Percentiles rank a stretch among this genome's conserved stretches.
phyloP scores from a whole-genome alignment of 2,113 vertebrate genomes.

The Lepidothrix coronata region DNA sequence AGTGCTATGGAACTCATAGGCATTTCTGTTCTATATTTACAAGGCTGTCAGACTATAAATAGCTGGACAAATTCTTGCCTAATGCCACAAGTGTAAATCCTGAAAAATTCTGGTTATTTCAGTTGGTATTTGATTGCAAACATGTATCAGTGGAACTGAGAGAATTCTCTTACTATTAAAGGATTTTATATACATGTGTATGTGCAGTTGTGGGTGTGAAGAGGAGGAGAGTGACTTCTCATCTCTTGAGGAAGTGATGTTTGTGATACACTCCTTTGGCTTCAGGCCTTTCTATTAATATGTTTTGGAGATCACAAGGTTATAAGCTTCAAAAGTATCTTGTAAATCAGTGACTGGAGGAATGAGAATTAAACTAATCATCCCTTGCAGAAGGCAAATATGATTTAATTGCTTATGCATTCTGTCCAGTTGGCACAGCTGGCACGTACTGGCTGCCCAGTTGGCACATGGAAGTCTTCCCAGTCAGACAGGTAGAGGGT shows the following conservation, averaged over 20 bases:
- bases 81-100: background rate
- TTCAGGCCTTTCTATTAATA: background rate
- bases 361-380: background rate
- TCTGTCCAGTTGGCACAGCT: background rate
- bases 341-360: constrained; percentile 11
- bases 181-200: background rate
- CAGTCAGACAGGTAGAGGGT: background rate
- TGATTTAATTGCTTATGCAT: background rate
- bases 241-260: background rate
- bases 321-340: background rate
- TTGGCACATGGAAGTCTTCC: background rate
- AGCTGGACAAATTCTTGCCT: background rate
- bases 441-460: background rate
- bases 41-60: background rate
- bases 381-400: background rate
- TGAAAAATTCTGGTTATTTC: background rate
- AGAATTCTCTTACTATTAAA: background rate
- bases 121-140: background rate
- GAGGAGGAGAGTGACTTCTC: background rate
- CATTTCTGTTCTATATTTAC: background rate
- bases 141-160: background rate
- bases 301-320: background rate
- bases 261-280: background rate
- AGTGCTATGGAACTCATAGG: background rate
- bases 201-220: background rate